These are phyloP conservation scores for Acanthurus leucopareius DNA, from an alignment of 2,797 vertebrate species.

Conservation along the genomic window DNA sequence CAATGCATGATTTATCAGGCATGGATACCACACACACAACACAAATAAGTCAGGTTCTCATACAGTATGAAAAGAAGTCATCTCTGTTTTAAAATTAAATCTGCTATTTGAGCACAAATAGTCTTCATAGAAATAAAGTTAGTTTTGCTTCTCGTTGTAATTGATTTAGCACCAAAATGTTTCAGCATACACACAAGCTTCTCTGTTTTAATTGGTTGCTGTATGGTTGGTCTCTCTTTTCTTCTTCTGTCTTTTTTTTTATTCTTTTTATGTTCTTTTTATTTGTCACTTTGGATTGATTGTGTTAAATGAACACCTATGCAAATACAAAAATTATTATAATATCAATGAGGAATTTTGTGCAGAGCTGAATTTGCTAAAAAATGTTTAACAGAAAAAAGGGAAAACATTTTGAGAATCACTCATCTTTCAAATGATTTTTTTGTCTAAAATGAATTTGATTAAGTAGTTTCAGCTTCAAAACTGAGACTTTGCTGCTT, in stretches of 20 bases:
- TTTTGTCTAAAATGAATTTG: no score
- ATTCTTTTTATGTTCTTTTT: no score
- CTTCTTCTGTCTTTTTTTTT: not conserved
- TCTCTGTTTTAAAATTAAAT: not conserved
- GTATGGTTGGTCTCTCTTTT: not conserved
- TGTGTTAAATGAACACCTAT: no score
- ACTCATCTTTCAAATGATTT: no score
- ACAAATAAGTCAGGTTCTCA: not conserved
- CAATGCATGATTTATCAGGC: slow-evolving; percentile 16
- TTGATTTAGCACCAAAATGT: not conserved
- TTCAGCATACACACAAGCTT: not conserved
- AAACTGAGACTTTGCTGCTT: no score
- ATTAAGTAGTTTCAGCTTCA: no score
- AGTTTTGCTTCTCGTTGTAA: not conserved
- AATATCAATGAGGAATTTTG: no score
- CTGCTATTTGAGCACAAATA: not conserved
- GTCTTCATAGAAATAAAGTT: not conserved
- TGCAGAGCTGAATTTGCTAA: no score
- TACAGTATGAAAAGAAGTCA: not conserved
- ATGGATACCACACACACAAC: not conserved
- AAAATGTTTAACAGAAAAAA: no score
- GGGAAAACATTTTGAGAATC: no score
- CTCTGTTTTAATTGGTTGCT: not conserved
- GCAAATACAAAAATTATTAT: no score
- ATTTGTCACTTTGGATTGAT: no score